Conservation (phyloP, 2,888 invertebrate species). For the Chaitophorus viminalis region DNA sequence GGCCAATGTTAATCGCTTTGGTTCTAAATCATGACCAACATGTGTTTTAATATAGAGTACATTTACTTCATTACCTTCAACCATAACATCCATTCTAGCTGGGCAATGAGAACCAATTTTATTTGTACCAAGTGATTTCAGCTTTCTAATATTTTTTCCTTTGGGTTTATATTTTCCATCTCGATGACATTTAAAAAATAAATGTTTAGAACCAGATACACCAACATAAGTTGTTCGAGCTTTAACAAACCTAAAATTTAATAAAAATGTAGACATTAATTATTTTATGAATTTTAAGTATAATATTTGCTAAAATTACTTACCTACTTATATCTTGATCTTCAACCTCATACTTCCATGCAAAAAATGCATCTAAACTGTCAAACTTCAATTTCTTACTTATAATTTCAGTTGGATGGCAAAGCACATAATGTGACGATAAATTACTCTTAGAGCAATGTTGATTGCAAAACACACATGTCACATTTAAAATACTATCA, state of each 20-base stretch:
- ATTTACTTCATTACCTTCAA: conserved; percentile 61
- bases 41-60: conserved; percentile 64
- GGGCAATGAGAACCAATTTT: conserved; percentile 65
- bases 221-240: conserved; percentile 62
- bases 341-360: conserved; percentile 64
- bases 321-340: conserved; percentile 62
- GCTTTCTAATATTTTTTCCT: conserved; percentile 63
- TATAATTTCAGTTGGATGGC: conserved; percentile 62
- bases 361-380: conserved; percentile 63
- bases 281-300: not conserved
- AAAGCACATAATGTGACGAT: conserved; percentile 63
- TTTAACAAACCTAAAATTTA: conserved; percentile 63
- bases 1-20: conserved; percentile 63
- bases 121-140: conserved; percentile 64
- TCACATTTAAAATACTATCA: conserved; percentile 54
- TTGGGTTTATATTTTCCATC: conserved; percentile 64
- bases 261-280: not conserved
- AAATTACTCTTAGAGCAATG: conserved; percentile 61
- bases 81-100: conserved; percentile 64
- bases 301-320: not conserved
- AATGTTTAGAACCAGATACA: conserved; percentile 63
- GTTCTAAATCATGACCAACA: conserved; percentile 64
- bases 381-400: conserved; percentile 63
- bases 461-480: conserved; percentile 62
- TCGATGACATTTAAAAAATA: conserved; percentile 64